Percentiles rank a stretch among this genome's conserved stretches.
These are phyloP conservation scores for Paracentrotus lividus DNA, from an alignment of 53 echinoderm and acorn worm species.

Conservation along the genomic window DNA sequence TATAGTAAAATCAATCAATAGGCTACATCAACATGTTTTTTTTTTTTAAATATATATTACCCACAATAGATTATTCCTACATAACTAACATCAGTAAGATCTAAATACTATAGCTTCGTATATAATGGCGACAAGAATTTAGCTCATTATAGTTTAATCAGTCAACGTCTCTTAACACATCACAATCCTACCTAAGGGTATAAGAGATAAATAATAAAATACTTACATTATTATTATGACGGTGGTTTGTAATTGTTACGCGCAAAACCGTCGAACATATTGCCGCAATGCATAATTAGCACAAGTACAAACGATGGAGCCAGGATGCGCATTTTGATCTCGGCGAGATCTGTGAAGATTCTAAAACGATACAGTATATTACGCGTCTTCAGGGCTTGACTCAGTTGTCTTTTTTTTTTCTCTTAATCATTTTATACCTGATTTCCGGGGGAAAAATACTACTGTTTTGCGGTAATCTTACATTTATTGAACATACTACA, in stretches of 20 bases:
- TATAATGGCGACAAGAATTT: too few relatives aligned
- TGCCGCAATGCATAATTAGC: constrained; percentile 50
- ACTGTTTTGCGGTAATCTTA: too few relatives aligned
- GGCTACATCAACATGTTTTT: too few relatives aligned
- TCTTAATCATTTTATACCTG: background rate
- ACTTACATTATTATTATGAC: background rate
- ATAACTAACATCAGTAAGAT: too few relatives aligned
- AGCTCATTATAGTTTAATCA: background rate
- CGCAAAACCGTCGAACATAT: background rate
- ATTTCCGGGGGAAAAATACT: too few relatives aligned
- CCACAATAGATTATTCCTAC: too few relatives aligned
- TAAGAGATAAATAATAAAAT: background rate
- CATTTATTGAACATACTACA: too few relatives aligned
- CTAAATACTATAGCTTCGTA: too few relatives aligned
- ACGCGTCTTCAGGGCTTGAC: constrained; percentile 7
- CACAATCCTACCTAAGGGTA: background rate
- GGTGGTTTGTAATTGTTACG: background rate
- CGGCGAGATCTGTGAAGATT: background rate
- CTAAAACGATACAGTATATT: background rate
- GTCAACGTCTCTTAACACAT: background rate
- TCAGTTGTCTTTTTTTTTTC: background rate
- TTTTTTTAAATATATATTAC: too few relatives aligned
- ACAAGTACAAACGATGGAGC: background rate
- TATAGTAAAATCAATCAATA: too few relatives aligned
- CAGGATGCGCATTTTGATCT: background rate